Base-by-base conservation (phyloP, 92 coral and sea anemone species). In the Epizoanthus stellaris region DNA sequence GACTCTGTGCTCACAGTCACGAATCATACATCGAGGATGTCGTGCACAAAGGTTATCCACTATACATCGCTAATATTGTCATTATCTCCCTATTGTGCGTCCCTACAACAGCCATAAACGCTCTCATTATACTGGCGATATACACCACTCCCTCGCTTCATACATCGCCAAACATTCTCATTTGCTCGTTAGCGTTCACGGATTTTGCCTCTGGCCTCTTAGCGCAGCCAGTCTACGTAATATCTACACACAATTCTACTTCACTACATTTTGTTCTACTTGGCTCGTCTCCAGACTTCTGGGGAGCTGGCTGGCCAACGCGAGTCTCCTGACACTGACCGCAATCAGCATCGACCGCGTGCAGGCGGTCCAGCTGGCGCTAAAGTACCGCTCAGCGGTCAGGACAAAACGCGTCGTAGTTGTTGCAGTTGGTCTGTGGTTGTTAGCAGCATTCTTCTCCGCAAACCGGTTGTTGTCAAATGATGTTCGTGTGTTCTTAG, bases 271-370 rank as follows among this genome's bases (percentile, higher is more conserved):
- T 19, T 79, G 83, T 11, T 79, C 59, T 58, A 79, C 83, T 17
- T 79, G 83, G 83, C 83, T 79, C 25, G 71, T 79, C 20, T 79
- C 83, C 8, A 79, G 83, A 40, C 83, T 79, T 43, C 71, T 79
- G 20, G 83, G 83, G 16, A 63, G 60, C 56, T 79, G 83, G 83
- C 61, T 79, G 17, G 83, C 83, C 17, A 79, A 62, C 21, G 67
- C 72, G 3, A 79, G 83, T 14, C 71, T 79, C 45, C 67, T 79
- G 10, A 79, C 83, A 5, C 71, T 79, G 14, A 14, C 72, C 14
- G 83, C 83, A 20, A 45, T 79, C 83, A 64, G 71, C 19, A 62
- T 79, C 49, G 83, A 79, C 23, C 83, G 83, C 15, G 83, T 79
- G 11, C 83, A 40, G 59, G 83, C 83, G 3, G 34, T 79, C 2